Evolutionary conservation across 1,140 invertebrate genomes (phyloP).

Genomic region (Eriocheir sinensis): DNA sequence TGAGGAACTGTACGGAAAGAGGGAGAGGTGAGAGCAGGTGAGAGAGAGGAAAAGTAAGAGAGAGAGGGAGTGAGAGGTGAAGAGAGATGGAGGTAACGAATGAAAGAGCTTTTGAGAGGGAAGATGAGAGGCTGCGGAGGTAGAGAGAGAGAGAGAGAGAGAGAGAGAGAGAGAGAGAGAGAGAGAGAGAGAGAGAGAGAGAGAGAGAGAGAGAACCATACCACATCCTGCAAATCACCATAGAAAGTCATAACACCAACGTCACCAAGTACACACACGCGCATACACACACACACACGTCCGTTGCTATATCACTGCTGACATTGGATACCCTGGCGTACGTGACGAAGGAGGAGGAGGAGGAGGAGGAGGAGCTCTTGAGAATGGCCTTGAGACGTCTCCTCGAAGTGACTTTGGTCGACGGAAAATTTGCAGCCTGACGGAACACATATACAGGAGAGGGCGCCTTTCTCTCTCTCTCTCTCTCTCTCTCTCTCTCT

Average conservation of each 20-base stretch:
- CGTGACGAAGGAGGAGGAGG: constrained; percentile 14
- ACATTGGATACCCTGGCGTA: background rate
- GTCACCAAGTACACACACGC: too few relatives aligned
- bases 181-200: background rate
- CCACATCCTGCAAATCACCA: background rate
- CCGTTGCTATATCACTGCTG: background rate
- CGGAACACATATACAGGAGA: too few relatives aligned
- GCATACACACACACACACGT: too few relatives aligned
- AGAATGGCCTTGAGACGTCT: background rate
- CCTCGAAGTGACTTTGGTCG: background rate
- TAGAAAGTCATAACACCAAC: background rate
- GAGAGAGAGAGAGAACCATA: constrained; percentile 23
- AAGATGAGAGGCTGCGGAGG: background rate
- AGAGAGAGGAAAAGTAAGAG: constrained; percentile 20
- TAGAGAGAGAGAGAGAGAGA: constrained; percentile 14
- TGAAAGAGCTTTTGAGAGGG: too few relatives aligned
- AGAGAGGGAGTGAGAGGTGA: background rate
- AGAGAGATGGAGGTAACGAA: background rate
- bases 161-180: constrained; percentile 9
- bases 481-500: background rate
- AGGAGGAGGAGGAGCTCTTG: constrained; percentile 19
- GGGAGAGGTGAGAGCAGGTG: background rate
- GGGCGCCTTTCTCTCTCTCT: background rate
- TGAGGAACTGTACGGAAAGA: background rate
- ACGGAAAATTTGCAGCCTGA: background rate